Base-by-base conservation (phyloP, 1,140 invertebrate species). In the Archivesica marissinica region DNA sequence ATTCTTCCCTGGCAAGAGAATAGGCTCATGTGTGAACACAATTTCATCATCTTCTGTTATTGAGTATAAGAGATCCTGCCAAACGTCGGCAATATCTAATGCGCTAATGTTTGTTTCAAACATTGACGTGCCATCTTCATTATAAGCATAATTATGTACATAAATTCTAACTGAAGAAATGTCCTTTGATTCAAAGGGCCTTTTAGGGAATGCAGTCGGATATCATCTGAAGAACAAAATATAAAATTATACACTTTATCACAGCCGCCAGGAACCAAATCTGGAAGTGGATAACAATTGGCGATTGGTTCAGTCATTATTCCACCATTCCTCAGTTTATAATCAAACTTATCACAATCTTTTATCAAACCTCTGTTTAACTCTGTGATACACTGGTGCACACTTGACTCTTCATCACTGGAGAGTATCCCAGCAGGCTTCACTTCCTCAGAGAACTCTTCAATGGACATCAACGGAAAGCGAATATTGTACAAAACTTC, bases 381-480 rank as follows among this genome's bases (percentile, higher is more conserved):
- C 6, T 64, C 30, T 35, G 23, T 2, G 1, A 64, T 64, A 17
- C 20, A 64, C 30, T 25, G 28, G 38, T 6, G 30, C 25, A 64
- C 15, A 13, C 15, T 11, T 3, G 23, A 35, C 3, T 6, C 17
- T 13, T 64, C 30, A 13, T 33, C 25, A 13, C 9, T 2, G 20
- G 30, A 2, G 30, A 64, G 59, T 15, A 64, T 33, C 20, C 59
- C 28, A 1, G 7, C 7, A 15, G 59, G 59, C n/a, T 64, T 9
- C 13, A 64, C 59, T 33, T 64, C 59, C n/a, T 64, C 59, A 17
- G 9, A 35, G 59, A 64, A 64, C 28, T 64, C 59, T 64, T 64
- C 59, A 64, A 64, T 64, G 1, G 30, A 17, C 59, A 64, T 64
- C 6, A 64, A 35, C 1, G 59, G 59, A 64, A 64, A 64, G 13